These are phyloP conservation scores for Zophobas morio DNA, from an alignment of 1,140 invertebrate species.

Conservation along the genomic window DNA sequence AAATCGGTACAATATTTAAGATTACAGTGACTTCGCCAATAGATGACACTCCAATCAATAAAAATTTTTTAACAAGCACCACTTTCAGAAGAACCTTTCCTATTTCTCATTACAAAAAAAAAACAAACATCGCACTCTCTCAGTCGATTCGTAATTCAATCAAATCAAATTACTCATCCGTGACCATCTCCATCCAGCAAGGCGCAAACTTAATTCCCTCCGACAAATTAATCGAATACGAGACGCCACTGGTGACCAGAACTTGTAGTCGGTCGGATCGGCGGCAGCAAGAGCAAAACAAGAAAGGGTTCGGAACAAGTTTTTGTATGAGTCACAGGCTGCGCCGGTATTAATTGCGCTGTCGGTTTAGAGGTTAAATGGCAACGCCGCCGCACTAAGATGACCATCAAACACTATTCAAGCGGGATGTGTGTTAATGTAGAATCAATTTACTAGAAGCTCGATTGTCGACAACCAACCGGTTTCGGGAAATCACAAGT, in stretches of 20 bases:
- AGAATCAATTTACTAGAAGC: constrained; percentile 43
- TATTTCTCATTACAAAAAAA: too few species aligned
- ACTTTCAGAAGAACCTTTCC: too few species aligned
- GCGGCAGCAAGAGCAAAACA: constrained; percentile 32
- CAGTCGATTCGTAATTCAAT: background rate
- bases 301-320: constrained; percentile 46
- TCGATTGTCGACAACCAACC: constrained; percentile 26
- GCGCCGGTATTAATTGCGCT: constrained; percentile 44
- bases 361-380: constrained; percentile 45
- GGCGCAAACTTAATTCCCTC: background rate
- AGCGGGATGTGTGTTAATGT: constrained; percentile 38
- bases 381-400: constrained; percentile 31
- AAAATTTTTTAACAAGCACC: too few species aligned
- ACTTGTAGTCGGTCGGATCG: constrained; percentile 14
- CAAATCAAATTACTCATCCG: background rate
- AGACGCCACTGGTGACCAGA: constrained; percentile 39
- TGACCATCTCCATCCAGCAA: too few species aligned
- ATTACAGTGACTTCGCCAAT: too few species aligned
- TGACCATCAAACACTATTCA: constrained; percentile 48
- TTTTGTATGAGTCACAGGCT: constrained; percentile 47
- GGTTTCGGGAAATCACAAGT: constrained; percentile 44
- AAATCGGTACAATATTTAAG: too few species aligned
- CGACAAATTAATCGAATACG: constrained; percentile 24
- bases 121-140: too few species aligned
- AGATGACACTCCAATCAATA: too few species aligned